Conservation (phyloP, 1,140 invertebrate genomes). For the Drosophila kurseongensis region DNA sequence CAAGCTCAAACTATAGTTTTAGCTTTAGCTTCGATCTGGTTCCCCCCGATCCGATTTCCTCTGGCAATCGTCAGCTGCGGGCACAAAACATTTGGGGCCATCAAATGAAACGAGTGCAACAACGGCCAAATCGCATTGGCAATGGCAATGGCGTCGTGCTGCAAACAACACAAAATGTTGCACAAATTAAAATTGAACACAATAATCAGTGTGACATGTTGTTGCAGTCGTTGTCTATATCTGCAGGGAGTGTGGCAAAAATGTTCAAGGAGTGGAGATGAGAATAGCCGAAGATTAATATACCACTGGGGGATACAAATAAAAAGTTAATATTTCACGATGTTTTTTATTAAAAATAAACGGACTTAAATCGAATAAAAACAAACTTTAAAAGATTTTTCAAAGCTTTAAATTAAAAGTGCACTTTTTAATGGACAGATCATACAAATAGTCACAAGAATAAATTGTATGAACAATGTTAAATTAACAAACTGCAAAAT, state of each 20-base stretch:
- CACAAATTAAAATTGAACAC: conserved; percentile 80
- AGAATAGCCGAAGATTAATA: neutral
- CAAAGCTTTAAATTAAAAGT: too few relatives aligned
- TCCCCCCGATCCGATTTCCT: conserved; percentile 25
- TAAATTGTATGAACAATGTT: too few relatives aligned
- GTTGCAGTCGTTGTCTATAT: conserved; percentile 42
- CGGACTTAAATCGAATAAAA: too few relatives aligned
- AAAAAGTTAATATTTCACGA: too few relatives aligned
- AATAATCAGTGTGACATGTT: conserved; percentile 78
- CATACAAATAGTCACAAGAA: too few relatives aligned
- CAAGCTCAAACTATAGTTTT: conserved; percentile 16
- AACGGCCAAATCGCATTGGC: conserved; percentile 11
- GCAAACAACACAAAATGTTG: conserved; percentile 68
- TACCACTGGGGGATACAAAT: neutral
- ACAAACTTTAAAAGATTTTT: too few relatives aligned
- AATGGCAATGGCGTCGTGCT: conserved; percentile 21
- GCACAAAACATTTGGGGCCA: conserved; percentile 56
- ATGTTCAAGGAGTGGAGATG: neutral
- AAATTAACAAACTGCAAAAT: too few relatives aligned
- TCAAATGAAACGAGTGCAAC: conserved; percentile 54
- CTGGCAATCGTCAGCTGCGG: conserved; percentile 57
- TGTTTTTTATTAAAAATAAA: too few relatives aligned
- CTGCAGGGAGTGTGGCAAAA: conserved; percentile 17
- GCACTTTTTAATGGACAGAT: too few relatives aligned
- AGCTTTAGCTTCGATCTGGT: conserved; percentile 34